These are phyloP conservation scores for Drosophila orosa DNA, from an alignment of 1,140 invertebrate species.

Conservation along the genomic window DNA sequence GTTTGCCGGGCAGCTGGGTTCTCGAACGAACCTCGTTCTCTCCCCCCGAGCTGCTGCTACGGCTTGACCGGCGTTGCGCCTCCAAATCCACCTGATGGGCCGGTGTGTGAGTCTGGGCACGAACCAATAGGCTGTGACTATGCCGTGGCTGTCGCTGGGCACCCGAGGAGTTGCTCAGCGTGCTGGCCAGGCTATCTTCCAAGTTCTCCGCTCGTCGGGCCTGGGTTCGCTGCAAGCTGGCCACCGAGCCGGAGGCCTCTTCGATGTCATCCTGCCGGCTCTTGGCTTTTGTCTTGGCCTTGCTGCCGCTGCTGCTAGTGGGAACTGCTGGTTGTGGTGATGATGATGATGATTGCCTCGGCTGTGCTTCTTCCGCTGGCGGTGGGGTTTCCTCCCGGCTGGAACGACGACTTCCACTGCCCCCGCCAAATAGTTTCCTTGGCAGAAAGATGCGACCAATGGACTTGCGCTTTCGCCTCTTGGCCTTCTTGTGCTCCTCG, in stretches of 20 bases:
- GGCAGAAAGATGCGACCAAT: slow-evolving; percentile 75
- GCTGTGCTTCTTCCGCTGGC: slow-evolving; percentile 16
- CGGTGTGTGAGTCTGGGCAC: slow-evolving; percentile 72
- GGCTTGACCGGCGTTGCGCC: slow-evolving; percentile 27
- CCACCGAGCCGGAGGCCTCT: slow-evolving; percentile 50
- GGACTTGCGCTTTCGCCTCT: slow-evolving; percentile 70
- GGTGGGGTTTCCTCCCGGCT: slow-evolving; percentile 51
- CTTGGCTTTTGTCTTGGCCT: slow-evolving; percentile 19
- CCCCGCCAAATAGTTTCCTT: slow-evolving; percentile 63
- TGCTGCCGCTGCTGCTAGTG: slow-evolving; percentile 18
- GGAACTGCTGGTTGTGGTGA: slow-evolving; percentile 2
- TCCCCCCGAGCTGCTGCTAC: slow-evolving; percentile 15
- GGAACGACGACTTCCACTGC: slow-evolving; percentile 35
- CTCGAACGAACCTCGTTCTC: neutral
- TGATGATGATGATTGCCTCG: neutral
- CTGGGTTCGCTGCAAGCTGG: neutral
- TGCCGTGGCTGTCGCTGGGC: slow-evolving; percentile 34
- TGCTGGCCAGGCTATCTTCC: slow-evolving; percentile 78
- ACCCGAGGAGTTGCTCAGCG: slow-evolving; percentile 73
- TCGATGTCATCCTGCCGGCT: slow-evolving; percentile 51
- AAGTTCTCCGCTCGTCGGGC: slow-evolving; percentile 18
- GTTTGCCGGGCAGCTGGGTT: slow-evolving; percentile 36
- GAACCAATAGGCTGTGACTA: slow-evolving; percentile 67
- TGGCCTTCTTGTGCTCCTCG: slow-evolving; percentile 77
- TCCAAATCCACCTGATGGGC: slow-evolving; percentile 26